Evolutionary conservation across 2,888 invertebrate species (phyloP), one percentile per base, ranked within the genome.

Genomic region (Platycheirus albimanus): DNA sequence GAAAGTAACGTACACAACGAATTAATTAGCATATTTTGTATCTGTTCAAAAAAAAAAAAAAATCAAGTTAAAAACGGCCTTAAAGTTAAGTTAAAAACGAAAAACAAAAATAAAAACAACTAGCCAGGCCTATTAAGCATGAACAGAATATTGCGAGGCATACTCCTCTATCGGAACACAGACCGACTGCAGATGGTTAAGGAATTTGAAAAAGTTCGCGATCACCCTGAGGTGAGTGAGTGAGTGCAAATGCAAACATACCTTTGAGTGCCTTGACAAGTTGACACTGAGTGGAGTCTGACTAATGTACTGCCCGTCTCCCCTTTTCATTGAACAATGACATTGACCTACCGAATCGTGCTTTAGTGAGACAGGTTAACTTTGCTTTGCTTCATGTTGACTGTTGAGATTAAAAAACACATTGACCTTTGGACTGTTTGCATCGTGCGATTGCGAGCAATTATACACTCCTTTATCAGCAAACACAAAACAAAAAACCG

Each of bases 71-170:
- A 36, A 41, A n/a, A 66, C 54, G 13, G 15, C 41, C 24, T 58
- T 58, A 4, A 33, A 6, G 7, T 61, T 6, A 11, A 20, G n/a
- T 20, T n/a, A 20, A 28, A 49, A 19, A 33, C 28, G 13, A 36
- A 24, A 20, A 17, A 52, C 51, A 5, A 52, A 49, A 24, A 30
- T 13, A n/a, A n/a, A n/a, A n/a, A 19, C 33, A 38, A 10, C 49
- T 24, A 56, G n/a, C 19, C 30, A 47, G 38, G 8, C 30, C n/a
- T 33, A n/a, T n/a, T n/a, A 49, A 78, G n/a, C 38, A 97, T 98
- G 96, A 96, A 97, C 88, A 94, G 95, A 91, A 96, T 98, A 89
- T 91, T 98, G 86, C 94, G 95, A 89, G 98, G 98, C 63, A 95
- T 98, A 67, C 96, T 98, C 94, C 94, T 95, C 88, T 98, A 98